phyloP scores from a whole-genome alignment of 92 coral and sea anemone species.

The Diadumene lineata region DNA sequence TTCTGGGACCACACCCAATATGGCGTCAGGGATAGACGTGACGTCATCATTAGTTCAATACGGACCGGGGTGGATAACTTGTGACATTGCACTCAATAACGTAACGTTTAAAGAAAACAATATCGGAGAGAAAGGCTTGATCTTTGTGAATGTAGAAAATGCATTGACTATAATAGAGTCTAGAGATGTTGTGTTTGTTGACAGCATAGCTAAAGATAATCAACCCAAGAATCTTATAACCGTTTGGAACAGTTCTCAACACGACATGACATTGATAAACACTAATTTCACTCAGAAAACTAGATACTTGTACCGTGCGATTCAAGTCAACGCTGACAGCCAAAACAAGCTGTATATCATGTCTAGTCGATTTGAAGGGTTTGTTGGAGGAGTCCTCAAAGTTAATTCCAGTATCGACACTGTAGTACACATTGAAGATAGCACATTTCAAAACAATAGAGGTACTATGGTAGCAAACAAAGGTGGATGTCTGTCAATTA shows the following conservation, averaged over 20 bases:
- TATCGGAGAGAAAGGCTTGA: slow-evolving; percentile 20
- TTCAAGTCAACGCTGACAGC: neutral
- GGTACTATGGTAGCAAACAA: neutral
- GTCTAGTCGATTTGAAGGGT: neutral
- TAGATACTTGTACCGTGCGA: neutral
- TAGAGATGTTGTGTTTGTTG: slow-evolving; percentile 6
- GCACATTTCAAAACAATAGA: slow-evolving; percentile 1
- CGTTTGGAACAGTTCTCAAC: neutral
- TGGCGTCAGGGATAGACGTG: slow-evolving; percentile 16
- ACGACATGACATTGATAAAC: neutral
- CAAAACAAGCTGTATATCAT: neutral
- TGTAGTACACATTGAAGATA: neutral
- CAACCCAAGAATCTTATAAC: neutral
- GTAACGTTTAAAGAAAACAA: slow-evolving; percentile 25
- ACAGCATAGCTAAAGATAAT: neutral
- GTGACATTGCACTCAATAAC: slow-evolving; percentile 29
- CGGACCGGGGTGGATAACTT: slow-evolving; percentile 8
- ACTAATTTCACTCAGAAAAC: neutral
- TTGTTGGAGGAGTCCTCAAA: neutral
- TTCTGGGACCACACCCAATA: neutral
- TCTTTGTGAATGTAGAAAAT: neutral
- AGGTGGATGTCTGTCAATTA: slow-evolving; percentile 8
- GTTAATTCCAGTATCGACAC: neutral
- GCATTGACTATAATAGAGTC: neutral
- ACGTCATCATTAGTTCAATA: slow-evolving; percentile 6